Conservation (phyloP, 1,140 invertebrate species). For the Lamellibrachia luymesi region DNA sequence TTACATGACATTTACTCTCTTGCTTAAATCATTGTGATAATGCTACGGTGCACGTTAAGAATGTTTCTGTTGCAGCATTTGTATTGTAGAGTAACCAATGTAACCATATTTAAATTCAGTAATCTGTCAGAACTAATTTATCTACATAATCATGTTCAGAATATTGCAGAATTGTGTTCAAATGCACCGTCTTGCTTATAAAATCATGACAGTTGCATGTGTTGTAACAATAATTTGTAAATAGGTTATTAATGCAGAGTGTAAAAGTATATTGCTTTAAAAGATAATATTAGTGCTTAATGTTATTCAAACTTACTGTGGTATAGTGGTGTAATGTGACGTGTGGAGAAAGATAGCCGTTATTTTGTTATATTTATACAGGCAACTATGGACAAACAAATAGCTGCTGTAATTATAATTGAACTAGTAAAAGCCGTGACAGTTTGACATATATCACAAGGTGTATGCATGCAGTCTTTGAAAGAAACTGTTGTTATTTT, state of each 20-base stretch:
- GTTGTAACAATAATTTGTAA: background rate
- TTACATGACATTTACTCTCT: background rate
- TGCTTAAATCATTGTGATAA: background rate
- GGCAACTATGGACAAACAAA: background rate
- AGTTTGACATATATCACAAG: background rate
- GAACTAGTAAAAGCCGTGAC: background rate
- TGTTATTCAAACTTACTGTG: background rate
- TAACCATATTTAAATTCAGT: background rate
- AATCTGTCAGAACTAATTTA: background rate
- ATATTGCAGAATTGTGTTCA: background rate
- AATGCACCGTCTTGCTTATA: background rate
- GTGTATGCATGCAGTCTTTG: no score
- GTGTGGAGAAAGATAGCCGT: background rate
- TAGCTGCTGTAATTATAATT: background rate
- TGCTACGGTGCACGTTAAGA: background rate
- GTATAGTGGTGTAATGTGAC: background rate
- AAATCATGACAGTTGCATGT: background rate
- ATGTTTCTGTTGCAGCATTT: background rate
- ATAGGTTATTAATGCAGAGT: background rate
- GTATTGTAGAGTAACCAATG: background rate
- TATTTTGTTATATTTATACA: constrained; percentile 6
- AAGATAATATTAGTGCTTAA: background rate
- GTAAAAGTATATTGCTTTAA: background rate
- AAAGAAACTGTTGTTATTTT: no score
- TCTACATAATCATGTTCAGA: background rate